phyloP scores from a whole-genome alignment of 1,140 invertebrate species.

The Coptotermes formosanus region DNA sequence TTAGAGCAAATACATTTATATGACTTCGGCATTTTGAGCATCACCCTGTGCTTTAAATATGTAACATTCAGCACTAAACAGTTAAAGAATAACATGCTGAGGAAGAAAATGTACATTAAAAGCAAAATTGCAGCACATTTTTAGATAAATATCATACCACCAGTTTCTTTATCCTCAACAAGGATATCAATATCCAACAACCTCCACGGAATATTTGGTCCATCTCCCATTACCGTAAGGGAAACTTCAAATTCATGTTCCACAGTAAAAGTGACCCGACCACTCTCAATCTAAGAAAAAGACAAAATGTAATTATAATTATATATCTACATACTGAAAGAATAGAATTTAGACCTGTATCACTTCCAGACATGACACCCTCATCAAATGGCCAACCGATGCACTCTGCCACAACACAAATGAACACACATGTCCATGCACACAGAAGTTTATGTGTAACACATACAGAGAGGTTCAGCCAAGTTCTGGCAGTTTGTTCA shows the following conservation, averaged over 20 bases:
- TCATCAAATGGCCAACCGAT: no score
- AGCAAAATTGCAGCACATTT: no score
- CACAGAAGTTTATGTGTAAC: no score
- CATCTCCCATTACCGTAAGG: constrained; percentile 96
- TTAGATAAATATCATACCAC: constrained; percentile 55
- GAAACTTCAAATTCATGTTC: constrained; percentile 96
- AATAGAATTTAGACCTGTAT: constrained; percentile 22
- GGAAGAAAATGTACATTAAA: no score
- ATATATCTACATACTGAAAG: constrained; percentile 19
- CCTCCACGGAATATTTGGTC: constrained; percentile 87
- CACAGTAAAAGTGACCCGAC: constrained; percentile 90
- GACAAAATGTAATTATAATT: constrained; percentile 32
- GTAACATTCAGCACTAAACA: no score
- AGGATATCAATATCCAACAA: constrained; percentile 92
- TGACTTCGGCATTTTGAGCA: no score
- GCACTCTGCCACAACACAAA: not conserved
- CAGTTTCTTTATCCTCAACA: constrained; percentile 95
- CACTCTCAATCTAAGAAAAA: constrained; percentile 74
- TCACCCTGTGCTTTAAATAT: no score
- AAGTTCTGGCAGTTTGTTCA: no score
- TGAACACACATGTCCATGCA: not conserved
- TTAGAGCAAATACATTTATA: no score
- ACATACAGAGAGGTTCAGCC: no score
- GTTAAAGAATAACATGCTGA: no score
- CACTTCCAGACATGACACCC: not conserved